Base-by-base conservation (phyloP, 2,888 invertebrate species). In the Platycheirus albimanus region DNA sequence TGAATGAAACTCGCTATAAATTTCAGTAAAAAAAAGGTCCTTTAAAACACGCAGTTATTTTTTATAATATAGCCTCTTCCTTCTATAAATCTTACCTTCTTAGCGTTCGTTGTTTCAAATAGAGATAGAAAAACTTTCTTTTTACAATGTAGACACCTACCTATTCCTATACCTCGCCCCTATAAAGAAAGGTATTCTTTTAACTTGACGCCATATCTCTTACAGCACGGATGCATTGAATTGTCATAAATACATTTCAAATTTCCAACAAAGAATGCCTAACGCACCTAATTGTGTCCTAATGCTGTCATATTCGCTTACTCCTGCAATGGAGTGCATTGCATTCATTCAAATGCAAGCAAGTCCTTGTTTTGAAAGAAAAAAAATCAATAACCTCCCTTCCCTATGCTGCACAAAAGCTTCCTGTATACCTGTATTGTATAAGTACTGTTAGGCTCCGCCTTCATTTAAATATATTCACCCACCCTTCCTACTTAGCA, bases 251-350 rank as follows among this genome's bases (percentile, higher is more conserved):
- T 80, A 70, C 61, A 71, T 71, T 52, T 77, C 20, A 63, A 72
- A 56, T 72, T 67, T 72, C 56, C 77, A 67, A 15, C 56, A 64
- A 72, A 51, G 72, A 77, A 77, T 83, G 47, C 51, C 19, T 56
- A 78, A 83, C 56, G 71, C 77, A 83, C 56, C 69, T 72, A 72
- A 77, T 83, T 69, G 41, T 72, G 67, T 72, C 67, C 67, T 72
- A 72, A 77, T 77, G 63, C 63, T 77, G 72, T 83, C 83, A 72
- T 72, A 69, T 67, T 83, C 69, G 49, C 51, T 63, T 63, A 63
- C 41, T 63, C 63, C 30, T 51, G 33, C 17, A 47, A 49, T 33
- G 38, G 58, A 58, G 19, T 63, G 43, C 49, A 77, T 71, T 77
- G 56, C 72, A 70, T 64, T 45, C 20, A 63, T 33, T 33, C 38